Conservation (phyloP, 2,113 vertebrate genomes). For the Gobius niger region DNA sequence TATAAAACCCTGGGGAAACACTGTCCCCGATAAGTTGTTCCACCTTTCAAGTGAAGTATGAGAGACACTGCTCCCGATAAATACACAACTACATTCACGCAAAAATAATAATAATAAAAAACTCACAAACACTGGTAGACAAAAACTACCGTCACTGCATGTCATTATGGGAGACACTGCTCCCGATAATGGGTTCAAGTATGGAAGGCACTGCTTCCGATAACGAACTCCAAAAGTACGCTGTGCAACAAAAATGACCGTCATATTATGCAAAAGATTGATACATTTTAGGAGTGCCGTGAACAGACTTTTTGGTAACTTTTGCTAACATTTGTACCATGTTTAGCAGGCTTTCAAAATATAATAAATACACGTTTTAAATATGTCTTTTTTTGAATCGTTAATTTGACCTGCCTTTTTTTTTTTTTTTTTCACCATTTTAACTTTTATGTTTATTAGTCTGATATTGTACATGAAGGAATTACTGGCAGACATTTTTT, state of each 20-base stretch:
- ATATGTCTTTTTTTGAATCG: background rate
- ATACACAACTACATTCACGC: constrained; percentile 76
- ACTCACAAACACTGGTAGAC: constrained; percentile 83
- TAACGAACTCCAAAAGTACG: constrained; percentile 71
- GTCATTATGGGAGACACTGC: constrained; percentile 98
- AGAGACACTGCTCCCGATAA: constrained; percentile 96
- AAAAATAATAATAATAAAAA: constrained; percentile 42
- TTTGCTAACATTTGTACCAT: background rate
- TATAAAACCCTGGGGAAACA: constrained; percentile 96
- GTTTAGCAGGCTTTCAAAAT: background rate
- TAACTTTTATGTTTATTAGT: background rate
- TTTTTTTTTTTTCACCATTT: background rate
- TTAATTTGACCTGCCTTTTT: background rate
- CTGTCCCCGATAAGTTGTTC: constrained; percentile 97
- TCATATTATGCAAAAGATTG: constrained; percentile 20
- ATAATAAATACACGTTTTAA: background rate
- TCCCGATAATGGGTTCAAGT: constrained; percentile 93
- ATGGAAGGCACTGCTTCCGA: constrained; percentile 98
- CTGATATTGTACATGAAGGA: background rate
- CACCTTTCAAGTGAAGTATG: constrained; percentile 95
- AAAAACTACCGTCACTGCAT: constrained; percentile 95
- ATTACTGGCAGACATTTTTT: background rate
- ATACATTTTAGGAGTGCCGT: background rate
- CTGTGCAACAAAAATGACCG: constrained; percentile 60
- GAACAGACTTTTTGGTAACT: background rate